Percentiles rank a stretch among this genome's conserved stretches.
phyloP scores from a whole-genome alignment of 2,113 vertebrate genomes.

The Lepisosteus osseus region DNA sequence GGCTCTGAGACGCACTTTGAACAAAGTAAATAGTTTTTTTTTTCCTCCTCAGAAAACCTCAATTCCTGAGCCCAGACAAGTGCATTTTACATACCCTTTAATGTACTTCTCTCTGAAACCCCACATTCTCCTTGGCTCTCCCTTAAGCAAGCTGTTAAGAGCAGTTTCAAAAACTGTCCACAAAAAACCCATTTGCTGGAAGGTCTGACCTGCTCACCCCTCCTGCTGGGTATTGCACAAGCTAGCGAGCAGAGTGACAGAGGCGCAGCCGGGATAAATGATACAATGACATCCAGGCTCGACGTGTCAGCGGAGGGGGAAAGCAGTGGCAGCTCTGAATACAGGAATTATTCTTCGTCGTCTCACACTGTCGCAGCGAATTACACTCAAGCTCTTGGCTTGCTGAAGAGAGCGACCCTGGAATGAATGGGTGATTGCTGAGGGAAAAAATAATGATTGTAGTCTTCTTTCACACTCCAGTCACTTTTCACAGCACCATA shows the following conservation, averaged over 20 bases:
- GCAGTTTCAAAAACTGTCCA: conserved; percentile 65
- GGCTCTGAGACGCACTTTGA: no score
- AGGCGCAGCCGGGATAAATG: conserved; percentile 64
- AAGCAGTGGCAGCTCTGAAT: conserved; percentile 68
- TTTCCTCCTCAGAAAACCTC: not conserved
- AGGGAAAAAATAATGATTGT: conserved; percentile 80
- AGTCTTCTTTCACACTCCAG: conserved; percentile 79
- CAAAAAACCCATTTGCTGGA: conserved; percentile 66
- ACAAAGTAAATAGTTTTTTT: not conserved
- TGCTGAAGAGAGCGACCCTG: conserved; percentile 61
- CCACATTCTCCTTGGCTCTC: conserved; percentile 54
- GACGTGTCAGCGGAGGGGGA: conserved; percentile 62
- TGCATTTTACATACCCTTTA: conserved; percentile 1
- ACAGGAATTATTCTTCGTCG: conserved; percentile 82
- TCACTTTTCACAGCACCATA: conserved; percentile 67
- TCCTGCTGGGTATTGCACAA: conserved; percentile 57
- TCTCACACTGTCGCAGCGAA: conserved; percentile 79
- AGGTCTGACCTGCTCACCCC: conserved; percentile 51
- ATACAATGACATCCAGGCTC: conserved; percentile 78
- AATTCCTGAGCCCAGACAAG: not conserved
- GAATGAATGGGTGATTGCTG: conserved; percentile 68
- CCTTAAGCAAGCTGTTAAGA: conserved; percentile 69
- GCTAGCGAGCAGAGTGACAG: conserved; percentile 55
- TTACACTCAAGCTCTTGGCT: conserved; percentile 76
- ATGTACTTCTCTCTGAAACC: conserved; percentile 36